These are phyloP conservation scores for Heliopora coerulea DNA, from an alignment of 92 coral and sea anemone genomes.

Conservation along the genomic window DNA sequence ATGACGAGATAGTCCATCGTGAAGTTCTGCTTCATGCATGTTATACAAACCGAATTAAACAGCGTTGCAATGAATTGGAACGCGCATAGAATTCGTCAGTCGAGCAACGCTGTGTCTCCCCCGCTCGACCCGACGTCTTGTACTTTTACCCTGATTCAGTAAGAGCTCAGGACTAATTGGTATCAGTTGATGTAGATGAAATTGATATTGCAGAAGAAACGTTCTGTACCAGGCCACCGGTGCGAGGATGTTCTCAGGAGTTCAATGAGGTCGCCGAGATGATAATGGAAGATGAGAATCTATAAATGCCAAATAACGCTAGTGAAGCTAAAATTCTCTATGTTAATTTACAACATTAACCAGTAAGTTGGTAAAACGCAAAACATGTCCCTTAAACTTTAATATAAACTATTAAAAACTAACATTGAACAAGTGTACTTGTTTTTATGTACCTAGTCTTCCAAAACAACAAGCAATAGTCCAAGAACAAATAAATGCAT, in stretches of 20 bases:
- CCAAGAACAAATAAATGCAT: too few relatives aligned
- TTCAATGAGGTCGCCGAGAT: slow-evolving; percentile 60
- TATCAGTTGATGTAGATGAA: slow-evolving; percentile 14
- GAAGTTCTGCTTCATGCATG: slow-evolving; percentile 15
- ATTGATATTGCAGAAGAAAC: slow-evolving; percentile 50
- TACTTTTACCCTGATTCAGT: slow-evolving; percentile 16
- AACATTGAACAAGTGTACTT: too few relatives aligned
- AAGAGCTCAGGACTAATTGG: background rate
- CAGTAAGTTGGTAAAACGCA: background rate
- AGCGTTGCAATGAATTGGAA: slow-evolving; percentile 7
- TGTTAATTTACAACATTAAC: background rate
- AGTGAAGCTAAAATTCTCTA: slow-evolving; percentile 51
- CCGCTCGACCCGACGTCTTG: slow-evolving; percentile 26
- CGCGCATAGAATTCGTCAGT: slow-evolving; percentile 19
- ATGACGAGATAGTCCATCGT: slow-evolving; percentile 6
- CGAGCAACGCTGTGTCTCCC: slow-evolving; percentile 24
- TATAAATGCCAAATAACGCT: slow-evolving; percentile 52
- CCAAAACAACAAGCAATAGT: too few relatives aligned
- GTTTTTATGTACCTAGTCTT: too few relatives aligned
- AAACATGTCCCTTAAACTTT: background rate
- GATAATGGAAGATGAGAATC: too few relatives aligned
- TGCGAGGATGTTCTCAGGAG: slow-evolving; percentile 53
- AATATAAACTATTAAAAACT: background rate
- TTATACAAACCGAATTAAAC: background rate
- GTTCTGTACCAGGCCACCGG: slow-evolving; percentile 46